Conservation (phyloP, 2,797 vertebrate species). For the Oceanodroma leucorhoa region DNA sequence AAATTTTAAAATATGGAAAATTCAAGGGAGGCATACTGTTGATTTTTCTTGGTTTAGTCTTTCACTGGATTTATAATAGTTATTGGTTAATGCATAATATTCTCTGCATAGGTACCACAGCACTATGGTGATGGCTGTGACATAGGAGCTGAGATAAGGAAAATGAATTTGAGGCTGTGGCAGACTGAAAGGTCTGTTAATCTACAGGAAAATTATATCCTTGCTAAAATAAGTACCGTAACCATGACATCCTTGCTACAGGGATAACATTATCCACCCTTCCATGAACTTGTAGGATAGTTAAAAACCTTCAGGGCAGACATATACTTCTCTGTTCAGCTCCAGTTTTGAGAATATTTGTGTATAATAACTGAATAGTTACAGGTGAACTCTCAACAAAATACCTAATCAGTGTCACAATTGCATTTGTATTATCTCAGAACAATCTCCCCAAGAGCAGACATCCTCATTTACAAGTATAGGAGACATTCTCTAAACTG, state of each 20-base stretch:
- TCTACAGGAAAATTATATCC: not conserved
- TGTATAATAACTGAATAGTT: not conserved
- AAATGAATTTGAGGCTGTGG: not conserved
- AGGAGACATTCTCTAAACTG: not conserved
- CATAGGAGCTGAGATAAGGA: not conserved
- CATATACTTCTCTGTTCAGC: not conserved
- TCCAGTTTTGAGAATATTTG: not conserved
- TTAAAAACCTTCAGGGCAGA: not conserved
- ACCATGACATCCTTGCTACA: not conserved
- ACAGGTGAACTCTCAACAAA: not conserved
- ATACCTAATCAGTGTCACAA: not conserved
- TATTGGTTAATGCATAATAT: not conserved
- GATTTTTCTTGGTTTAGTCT: not conserved
- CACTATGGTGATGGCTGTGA: not conserved
- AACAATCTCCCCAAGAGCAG: not conserved
- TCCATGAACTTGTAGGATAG: not conserved
- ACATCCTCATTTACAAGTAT: not conserved
- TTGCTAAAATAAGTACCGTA: not conserved
- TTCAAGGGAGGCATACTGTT: not conserved
- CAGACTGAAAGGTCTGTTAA: constrained; percentile 1
- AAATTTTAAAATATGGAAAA: not conserved
- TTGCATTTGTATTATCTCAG: not conserved
- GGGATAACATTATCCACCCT: not conserved
- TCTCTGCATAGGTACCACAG: not conserved
- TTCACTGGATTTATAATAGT: not conserved